Base-by-base conservation (phyloP, 30 jellyfish, hydroid and myxozoan genomes). In the Rhopilema esculentum region DNA sequence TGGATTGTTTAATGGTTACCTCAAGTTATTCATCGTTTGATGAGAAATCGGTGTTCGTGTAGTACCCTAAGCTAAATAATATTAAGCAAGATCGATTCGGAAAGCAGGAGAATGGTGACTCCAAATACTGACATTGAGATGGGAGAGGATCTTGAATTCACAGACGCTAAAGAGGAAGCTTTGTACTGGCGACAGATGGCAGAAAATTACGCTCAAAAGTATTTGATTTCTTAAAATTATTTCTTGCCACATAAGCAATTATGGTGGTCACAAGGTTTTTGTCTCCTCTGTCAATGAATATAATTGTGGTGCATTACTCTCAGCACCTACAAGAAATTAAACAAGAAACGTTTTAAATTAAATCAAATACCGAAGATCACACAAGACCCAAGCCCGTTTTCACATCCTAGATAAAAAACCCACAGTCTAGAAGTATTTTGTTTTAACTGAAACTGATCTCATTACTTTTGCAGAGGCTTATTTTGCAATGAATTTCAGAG, bases 141-240 rank as follows among this genome's bases (percentile, higher is more conserved):
- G 90, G 72, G 63, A 72, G 99, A 96, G 22, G 95, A 85, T 25
- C 81, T 85, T 8, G 91, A 93, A 69, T 96, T 96, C 83, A 64
- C 96, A 16, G 92, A 88, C 65, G 93, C 95, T 0, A 86, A 89
- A 83, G 99, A 96, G 62, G 99, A 96, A 83, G 99, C 97, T 67
- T 80, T 77, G n/a, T 96, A 96, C 82, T 96, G 99, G 99, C 91
- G 96, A 74, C 98, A 96, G 86, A 77, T 96, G 91, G 97, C 98
- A 9, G 97, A 90, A 65, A 97, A 91, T 16, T 96, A 91, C 82
- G 96, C 90, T 25, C 94, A 87, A 72, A 91, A 96, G 99, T 96
- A 64, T 86, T 91, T 52, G 50, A 33, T 23, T 29, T n/a, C 30
- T 71, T 23, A 6, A 65, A 21, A 51, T 76, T 28, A 27, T 49